phyloP scores from a whole-genome alignment of 2,888 invertebrate species.

The Mythimna albipuncta region DNA sequence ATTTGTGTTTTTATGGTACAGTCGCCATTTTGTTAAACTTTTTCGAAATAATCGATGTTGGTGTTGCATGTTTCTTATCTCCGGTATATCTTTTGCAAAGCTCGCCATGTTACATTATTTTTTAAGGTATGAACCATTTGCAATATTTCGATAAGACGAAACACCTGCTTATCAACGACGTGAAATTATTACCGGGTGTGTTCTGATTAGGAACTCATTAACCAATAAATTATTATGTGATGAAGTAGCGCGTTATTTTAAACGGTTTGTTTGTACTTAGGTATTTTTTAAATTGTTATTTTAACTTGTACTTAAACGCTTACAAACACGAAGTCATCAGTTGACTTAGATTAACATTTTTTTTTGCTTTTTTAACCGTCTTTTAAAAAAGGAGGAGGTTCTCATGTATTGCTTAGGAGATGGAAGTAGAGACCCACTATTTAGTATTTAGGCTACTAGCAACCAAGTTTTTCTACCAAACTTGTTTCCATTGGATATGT shows the following conservation, averaged over 20 bases:
- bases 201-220: conserved; percentile 53
- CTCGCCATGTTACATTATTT: conserved; percentile 34
- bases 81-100: conserved; percentile 43
- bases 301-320: background rate
- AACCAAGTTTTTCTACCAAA: background rate
- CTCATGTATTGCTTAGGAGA: too few relatives aligned
- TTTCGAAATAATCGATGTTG: conserved; percentile 53
- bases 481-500: background rate
- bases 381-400: too few relatives aligned
- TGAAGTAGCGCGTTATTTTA: conserved; percentile 31
- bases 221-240: conserved; percentile 47
- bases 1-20: conserved; percentile 1
- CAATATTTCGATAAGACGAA: conserved; percentile 44
- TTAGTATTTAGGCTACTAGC: background rate
- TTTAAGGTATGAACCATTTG: conserved; percentile 32
- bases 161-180: conserved; percentile 47
- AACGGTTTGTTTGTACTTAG: conserved; percentile 7
- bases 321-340: conserved; percentile 1
- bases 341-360: background rate
- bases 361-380: background rate
- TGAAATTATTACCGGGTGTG: conserved; percentile 33
- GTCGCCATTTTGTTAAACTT: conserved; percentile 52
- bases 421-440: too few relatives aligned
- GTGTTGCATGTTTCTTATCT: conserved; percentile 65
- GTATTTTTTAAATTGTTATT: conserved; percentile 14